Conservation (phyloP, 2,888 invertebrate genomes). For the Ceramica pisi region DNA sequence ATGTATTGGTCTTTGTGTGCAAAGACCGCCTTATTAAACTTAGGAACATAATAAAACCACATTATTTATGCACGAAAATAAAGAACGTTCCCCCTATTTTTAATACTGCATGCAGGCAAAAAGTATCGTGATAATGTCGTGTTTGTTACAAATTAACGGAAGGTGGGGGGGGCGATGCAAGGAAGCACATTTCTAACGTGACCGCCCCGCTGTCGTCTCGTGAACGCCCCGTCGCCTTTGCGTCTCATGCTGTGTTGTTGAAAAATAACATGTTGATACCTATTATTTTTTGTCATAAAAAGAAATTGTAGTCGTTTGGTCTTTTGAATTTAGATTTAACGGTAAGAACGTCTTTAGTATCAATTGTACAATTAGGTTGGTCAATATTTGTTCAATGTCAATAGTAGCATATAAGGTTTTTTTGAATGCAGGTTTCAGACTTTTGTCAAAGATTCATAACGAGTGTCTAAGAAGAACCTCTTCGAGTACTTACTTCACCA, state of each 20-base stretch:
- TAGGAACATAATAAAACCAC: slow-evolving; percentile 17
- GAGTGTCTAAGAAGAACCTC: no score
- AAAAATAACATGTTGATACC: slow-evolving; percentile 51
- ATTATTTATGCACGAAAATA: slow-evolving; percentile 37
- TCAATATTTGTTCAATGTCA: background rate
- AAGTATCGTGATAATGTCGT: slow-evolving; percentile 50
- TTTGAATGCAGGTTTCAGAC: background rate
- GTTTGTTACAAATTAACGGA: slow-evolving; percentile 57
- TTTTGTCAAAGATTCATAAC: no score
- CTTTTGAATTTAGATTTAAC: background rate
- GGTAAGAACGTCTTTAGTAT: background rate
- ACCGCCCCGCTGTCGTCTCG: slow-evolving; percentile 39
- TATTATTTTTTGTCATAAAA: background rate
- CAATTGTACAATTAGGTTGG: background rate
- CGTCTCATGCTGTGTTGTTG: slow-evolving; percentile 11
- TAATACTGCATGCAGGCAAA: slow-evolving; percentile 36
- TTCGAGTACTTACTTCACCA: no score
- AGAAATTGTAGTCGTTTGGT: background rate
- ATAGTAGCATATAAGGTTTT: background rate
- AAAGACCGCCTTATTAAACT: background rate
- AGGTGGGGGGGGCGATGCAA: slow-evolving; percentile 52
- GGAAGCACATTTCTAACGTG: slow-evolving; percentile 49
- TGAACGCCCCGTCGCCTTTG: slow-evolving; percentile 33
- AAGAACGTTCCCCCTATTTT: slow-evolving; percentile 33
- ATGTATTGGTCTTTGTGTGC: background rate